Conservation (phyloP, 30 jellyfish, hydroid and myxozoan genomes). For the Turritopsis rubra region DNA sequence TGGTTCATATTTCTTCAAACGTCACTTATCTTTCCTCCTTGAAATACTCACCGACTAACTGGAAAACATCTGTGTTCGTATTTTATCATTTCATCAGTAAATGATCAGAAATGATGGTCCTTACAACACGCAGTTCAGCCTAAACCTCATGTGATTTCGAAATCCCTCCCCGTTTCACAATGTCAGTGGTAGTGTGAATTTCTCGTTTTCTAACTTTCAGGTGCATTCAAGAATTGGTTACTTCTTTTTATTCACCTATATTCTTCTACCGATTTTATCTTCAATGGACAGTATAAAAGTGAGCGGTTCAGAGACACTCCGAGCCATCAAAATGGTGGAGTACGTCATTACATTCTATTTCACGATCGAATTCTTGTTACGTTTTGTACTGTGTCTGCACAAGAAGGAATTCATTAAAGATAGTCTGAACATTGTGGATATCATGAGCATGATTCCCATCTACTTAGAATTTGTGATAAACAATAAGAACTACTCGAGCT, state of each 20-base stretch:
- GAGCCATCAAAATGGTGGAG: constrained; percentile 33
- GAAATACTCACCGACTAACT: no score
- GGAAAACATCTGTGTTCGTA: no score
- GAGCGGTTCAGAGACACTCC: constrained; percentile 14
- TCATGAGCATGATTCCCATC: constrained; percentile 62
- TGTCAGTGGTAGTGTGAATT: no score
- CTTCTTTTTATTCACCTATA: constrained; percentile 45
- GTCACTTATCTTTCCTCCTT: no score
- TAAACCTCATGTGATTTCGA: no score
- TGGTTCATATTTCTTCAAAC: no score
- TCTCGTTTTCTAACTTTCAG: background rate
- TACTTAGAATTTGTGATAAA: constrained; percentile 27
- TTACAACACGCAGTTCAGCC: no score
- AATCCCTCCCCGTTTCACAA: no score
- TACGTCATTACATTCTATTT: constrained; percentile 48
- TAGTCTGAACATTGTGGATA: constrained; percentile 65
- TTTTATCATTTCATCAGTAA: no score
- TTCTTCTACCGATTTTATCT: constrained; percentile 49
- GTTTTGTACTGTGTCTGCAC: constrained; percentile 61
- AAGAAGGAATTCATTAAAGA: constrained; percentile 41
- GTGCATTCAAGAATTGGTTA: constrained; percentile 39
- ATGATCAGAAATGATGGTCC: no score
- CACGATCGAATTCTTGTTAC: constrained; percentile 53
- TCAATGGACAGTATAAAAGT: constrained; percentile 55
- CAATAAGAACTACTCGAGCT: constrained; percentile 24